Evolutionary conservation across 2,888 invertebrate species (phyloP).

Genomic region (Mimas tiliae): DNA sequence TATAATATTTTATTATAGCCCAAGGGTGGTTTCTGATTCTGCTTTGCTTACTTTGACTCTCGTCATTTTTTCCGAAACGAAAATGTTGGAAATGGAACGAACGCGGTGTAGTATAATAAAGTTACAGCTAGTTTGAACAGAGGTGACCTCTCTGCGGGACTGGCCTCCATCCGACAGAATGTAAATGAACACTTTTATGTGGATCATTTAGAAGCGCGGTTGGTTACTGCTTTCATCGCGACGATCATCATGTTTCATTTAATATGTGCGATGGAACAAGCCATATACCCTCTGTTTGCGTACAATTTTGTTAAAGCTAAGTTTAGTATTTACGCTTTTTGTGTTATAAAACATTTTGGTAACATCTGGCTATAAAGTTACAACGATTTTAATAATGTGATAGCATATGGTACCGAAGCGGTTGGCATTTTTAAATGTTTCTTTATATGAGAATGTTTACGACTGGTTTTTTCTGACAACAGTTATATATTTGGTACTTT

Average conservation of each 20-base stretch:
- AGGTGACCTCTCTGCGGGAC: conserved; percentile 7
- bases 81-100: conserved; percentile 11
- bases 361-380: conserved; percentile 15
- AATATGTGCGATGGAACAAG: conserved; percentile 4
- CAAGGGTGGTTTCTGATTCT: conserved; percentile 37
- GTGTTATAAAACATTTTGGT: conserved; percentile 4
- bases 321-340: not conserved
- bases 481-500: not conserved
- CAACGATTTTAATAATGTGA: conserved; percentile 12
- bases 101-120: not conserved
- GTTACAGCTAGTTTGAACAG: not conserved
- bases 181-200: conserved; percentile 23
- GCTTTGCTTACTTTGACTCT: conserved; percentile 35
- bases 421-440: conserved; percentile 1
- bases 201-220: conserved; percentile 2
- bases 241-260: conserved; percentile 13
- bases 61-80: conserved; percentile 11
- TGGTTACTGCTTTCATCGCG: conserved; percentile 13
- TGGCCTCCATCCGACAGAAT: conserved; percentile 21
- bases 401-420: conserved; percentile 3
- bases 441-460: not conserved
- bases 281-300: not conserved
- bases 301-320: not conserved
- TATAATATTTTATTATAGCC: conserved; percentile 49
- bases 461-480: too few relatives aligned